Conservation (phyloP, 2,888 invertebrate genomes). For the Dermolepida albohirtum region DNA sequence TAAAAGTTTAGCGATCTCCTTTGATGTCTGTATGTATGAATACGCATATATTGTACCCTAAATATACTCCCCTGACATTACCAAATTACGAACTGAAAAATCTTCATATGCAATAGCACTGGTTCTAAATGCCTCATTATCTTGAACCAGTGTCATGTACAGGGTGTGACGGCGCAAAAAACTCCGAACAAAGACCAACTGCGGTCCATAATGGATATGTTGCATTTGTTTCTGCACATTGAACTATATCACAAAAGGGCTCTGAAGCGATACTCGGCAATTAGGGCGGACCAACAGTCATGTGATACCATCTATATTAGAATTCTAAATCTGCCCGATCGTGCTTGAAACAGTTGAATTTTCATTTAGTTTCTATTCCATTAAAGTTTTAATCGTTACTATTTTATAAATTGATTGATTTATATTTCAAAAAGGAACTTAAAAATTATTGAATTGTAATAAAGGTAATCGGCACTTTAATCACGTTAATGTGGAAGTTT, state of each 20-base stretch:
- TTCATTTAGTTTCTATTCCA: no score
- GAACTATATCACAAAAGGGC: constrained; percentile 60
- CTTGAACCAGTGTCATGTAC: constrained; percentile 59
- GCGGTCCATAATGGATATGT: constrained; percentile 62
- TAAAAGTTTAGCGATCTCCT: neutral
- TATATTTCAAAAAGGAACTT: no score
- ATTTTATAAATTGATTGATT: no score
- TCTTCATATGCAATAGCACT: constrained; percentile 33
- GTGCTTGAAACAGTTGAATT: neutral
- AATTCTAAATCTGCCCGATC: constrained; percentile 31
- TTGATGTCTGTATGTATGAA: constrained; percentile 16
- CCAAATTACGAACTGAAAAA: neutral
- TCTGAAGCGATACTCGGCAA: constrained; percentile 63
- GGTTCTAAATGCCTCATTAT: constrained; percentile 51
- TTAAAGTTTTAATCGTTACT: no score
- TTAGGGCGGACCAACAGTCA: constrained; percentile 63
- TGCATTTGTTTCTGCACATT: constrained; percentile 63
- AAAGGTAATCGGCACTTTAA: no score
- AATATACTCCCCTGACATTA: constrained; percentile 7
- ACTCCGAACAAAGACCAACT: constrained; percentile 61
- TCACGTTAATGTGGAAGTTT: no score
- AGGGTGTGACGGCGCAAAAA: constrained; percentile 58
- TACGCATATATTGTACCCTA: constrained; percentile 1
- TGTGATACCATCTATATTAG: constrained; percentile 60
- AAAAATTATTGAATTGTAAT: no score